Percentiles rank a stretch among this genome's conserved stretches.
phyloP scores from a whole-genome alignment of 35 echinoderm and acorn worm genomes.

The Hemicentrotus pulcherrimus region DNA sequence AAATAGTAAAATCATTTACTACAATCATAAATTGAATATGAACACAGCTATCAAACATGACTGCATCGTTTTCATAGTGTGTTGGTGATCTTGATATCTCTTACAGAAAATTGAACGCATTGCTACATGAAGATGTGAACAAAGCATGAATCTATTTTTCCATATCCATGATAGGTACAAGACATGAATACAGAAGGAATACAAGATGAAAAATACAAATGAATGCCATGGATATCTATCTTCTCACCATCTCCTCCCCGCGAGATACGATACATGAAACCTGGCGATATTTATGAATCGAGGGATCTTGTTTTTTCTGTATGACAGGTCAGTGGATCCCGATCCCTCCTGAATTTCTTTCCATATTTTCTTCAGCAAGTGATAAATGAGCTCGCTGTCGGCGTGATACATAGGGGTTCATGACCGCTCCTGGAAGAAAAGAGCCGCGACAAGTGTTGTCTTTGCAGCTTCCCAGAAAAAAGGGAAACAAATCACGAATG shows the following conservation, averaged over 20 bases:
- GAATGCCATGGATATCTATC: neutral
- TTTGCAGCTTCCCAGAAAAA: neutral
- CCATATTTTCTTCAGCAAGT: neutral
- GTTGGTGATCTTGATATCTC: neutral
- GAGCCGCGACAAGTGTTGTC: neutral
- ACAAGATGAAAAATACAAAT: neutral
- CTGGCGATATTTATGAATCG: constrained; percentile 32
- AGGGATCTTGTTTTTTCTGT: constrained; percentile 26
- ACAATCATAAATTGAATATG: neutral
- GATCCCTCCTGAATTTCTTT: constrained; percentile 27
- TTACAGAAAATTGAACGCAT: neutral
- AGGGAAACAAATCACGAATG: neutral
- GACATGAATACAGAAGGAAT: neutral
- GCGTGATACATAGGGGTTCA: neutral
- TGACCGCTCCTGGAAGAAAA: neutral
- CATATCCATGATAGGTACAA: neutral
- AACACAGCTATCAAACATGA: neutral
- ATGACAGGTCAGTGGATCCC: neutral
- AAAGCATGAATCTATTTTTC: neutral
- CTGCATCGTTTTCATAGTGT: neutral
- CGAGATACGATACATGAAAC: neutral
- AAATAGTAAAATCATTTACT: neutral
- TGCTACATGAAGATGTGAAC: neutral
- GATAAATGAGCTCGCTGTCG: neutral
- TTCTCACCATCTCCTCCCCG: neutral